phyloP scores from a whole-genome alignment of 1,140 invertebrate species.

The Charaxes varanes region DNA sequence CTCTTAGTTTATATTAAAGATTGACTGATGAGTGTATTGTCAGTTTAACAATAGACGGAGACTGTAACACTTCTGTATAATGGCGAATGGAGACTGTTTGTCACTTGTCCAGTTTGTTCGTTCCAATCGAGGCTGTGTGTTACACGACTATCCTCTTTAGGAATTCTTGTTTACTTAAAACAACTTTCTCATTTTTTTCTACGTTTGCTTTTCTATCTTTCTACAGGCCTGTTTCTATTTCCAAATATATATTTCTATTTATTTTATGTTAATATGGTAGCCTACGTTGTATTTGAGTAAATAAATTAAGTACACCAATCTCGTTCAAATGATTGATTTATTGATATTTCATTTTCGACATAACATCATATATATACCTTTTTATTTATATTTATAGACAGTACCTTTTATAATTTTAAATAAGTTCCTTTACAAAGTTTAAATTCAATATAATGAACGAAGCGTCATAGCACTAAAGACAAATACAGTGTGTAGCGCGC shows the following conservation, averaged over 20 bases:
- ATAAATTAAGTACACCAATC: slow-evolving; percentile 1
- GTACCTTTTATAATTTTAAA: no score
- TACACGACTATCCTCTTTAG: slow-evolving; percentile 25
- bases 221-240: background rate
- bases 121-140: slow-evolving; percentile 15
- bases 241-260: background rate
- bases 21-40: slow-evolving; percentile 34
- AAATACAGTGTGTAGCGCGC: no score
- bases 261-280: background rate
- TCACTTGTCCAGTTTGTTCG: slow-evolving; percentile 7
- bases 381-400: no score
- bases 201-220: slow-evolving; percentile 1
- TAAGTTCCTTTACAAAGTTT: no score
- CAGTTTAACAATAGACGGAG: slow-evolving; percentile 26
- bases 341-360: no score
- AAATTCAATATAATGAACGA: no score
- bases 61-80: slow-evolving; percentile 25
- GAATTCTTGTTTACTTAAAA: slow-evolving; percentile 12
- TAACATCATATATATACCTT: no score
- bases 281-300: slow-evolving; percentile 1
- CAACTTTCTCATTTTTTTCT: slow-evolving; percentile 17
- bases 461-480: no score
- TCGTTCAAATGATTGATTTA: no score
- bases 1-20: no score
- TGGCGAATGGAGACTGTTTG: slow-evolving; percentile 3